phyloP scores from a whole-genome alignment of 2,888 invertebrate species.

The Encarsia formosa region DNA sequence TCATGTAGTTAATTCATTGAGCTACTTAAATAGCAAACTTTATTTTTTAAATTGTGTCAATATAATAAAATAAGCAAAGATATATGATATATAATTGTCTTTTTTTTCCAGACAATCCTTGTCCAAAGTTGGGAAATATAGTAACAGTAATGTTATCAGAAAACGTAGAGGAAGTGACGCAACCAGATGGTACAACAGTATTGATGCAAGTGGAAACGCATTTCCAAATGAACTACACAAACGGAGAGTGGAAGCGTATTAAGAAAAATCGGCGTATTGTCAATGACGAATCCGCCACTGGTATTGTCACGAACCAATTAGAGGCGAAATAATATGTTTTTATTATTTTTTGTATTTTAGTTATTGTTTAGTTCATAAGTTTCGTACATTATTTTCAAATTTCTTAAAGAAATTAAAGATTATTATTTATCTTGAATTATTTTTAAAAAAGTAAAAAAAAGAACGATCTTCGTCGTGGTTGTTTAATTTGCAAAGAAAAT shows the following conservation, averaged over 20 bases:
- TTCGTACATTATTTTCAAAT: too few species aligned
- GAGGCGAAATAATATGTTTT: too few species aligned
- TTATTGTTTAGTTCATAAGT: too few species aligned
- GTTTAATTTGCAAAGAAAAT: too few species aligned
- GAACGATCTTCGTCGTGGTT: too few species aligned
- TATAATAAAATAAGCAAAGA: neutral
- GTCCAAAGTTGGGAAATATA: slow-evolving; percentile 94
- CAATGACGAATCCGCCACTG: slow-evolving; percentile 43
- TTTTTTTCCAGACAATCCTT: slow-evolving; percentile 77
- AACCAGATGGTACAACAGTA: slow-evolving; percentile 76
- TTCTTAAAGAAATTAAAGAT: too few species aligned
- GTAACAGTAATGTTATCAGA: slow-evolving; percentile 94
- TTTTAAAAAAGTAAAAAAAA: too few species aligned
- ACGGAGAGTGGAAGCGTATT: slow-evolving; percentile 94
- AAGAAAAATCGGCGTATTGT: slow-evolving; percentile 81
- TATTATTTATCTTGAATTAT: too few species aligned
- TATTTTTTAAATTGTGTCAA: neutral
- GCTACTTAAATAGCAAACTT: too few species aligned
- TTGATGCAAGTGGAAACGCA: slow-evolving; percentile 86
- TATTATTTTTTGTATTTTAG: slow-evolving; percentile 7
- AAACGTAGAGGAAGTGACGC: slow-evolving; percentile 80
- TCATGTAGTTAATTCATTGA: too few species aligned
- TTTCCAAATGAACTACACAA: slow-evolving; percentile 98
- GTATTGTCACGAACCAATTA: slow-evolving; percentile 43
- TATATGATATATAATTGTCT: slow-evolving; percentile 20